Evolutionary conservation across 2,888 invertebrate genomes (phyloP), one percentile per base, ranked within the genome.

Genomic region (Platerodrilus igneus): DNA sequence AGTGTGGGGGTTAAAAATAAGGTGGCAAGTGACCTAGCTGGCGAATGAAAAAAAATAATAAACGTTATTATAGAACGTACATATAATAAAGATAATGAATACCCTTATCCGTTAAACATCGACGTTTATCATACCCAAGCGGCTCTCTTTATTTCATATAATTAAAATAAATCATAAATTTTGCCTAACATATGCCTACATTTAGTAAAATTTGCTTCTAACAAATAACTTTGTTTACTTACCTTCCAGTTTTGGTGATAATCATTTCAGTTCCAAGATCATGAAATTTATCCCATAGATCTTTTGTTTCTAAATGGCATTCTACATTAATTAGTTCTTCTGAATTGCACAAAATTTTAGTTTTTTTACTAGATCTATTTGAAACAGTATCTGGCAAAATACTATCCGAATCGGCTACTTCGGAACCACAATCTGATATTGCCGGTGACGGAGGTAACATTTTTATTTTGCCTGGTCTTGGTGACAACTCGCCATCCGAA

Each of bases 161-260:
- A n/a, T n/a, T n/a, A n/a, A n/a, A n/a, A n/a, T n/a, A n/a, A n/a
- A n/a, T n/a, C n/a, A n/a, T n/a, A n/a, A n/a, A n/a, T n/a, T n/a
- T n/a, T n/a, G n/a, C n/a, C n/a, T n/a, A n/a, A n/a, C n/a, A n/a
- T n/a, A n/a, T n/a, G n/a, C n/a, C n/a, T n/a, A n/a, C n/a, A n/a
- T n/a, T n/a, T n/a, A n/a, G n/a, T 19, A 19, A 19, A 19, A 19
- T 19, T 5, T 8, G 19, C 19, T 5, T 19, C 6, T 19, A 19
- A 23, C 4, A 23, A 23, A 45, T 13, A 4, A 31, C n/a, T n/a
- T n/a, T n/a, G n/a, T n/a, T 19, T 6, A 55, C 77, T 69, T 64
- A 85, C 85, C 86, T 76, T 64, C 86, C 86, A 42, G 83, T 83
- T 68, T 87, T 86, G 7, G 86, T 87, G 67, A 87, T 87, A 68